Percentiles rank a stretch among this genome's conserved stretches.
These are phyloP conservation scores for Invenusta paracnida DNA, from an alignment of 2,888 invertebrate species.

Conservation along the genomic window DNA sequence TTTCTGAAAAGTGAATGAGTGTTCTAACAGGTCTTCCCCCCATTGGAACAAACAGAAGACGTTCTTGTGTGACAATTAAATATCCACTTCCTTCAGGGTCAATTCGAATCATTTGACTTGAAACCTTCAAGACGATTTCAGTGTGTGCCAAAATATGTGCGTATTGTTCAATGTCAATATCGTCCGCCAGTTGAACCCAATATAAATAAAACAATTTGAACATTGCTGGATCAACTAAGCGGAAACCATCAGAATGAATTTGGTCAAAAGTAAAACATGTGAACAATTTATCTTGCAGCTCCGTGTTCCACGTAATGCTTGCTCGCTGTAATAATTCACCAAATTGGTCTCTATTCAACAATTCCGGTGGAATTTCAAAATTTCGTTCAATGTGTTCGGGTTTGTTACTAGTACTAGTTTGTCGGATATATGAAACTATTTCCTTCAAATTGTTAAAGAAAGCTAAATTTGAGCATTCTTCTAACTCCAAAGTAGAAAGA, in stretches of 20 bases:
- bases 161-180: not conserved
- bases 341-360: not conserved
- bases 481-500: not conserved
- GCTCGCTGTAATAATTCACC: not conserved
- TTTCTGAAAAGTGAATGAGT: not conserved
- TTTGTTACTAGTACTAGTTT: not conserved
- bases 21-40: not conserved
- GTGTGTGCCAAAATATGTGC: not conserved
- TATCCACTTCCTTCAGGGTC: not conserved
- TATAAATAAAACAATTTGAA: not conserved
- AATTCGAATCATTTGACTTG: not conserved
- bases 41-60: not conserved
- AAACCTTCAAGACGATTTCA: not conserved
- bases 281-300: not conserved
- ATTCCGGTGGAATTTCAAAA: not conserved
- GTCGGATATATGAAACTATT: not conserved
- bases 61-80: not conserved
- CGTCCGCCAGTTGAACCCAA: not conserved
- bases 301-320: not conserved
- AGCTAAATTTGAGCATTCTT: not conserved
- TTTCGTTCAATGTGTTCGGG: not conserved
- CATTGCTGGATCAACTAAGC: not conserved
- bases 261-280: not conserved
- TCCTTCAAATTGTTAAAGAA: not conserved
- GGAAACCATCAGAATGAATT: not conserved